Percentiles rank a stretch among this genome's conserved stretches.
These are phyloP conservation scores for Anarhynchus alexandrinus DNA, from an alignment of 2,113 vertebrate species.

Conservation along the genomic window DNA sequence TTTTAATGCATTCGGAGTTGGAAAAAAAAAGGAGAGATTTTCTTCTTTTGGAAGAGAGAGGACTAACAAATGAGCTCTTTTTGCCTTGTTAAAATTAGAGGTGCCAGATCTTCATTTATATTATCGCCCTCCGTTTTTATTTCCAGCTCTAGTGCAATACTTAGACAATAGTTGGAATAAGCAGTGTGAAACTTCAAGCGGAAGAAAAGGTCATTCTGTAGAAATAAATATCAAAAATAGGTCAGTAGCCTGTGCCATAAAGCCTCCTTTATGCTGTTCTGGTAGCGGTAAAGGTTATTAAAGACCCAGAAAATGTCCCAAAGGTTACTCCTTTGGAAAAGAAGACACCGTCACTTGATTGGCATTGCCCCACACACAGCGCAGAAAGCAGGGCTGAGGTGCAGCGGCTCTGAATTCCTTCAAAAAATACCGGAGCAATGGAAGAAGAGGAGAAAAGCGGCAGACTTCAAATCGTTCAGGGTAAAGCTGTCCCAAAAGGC, in stretches of 20 bases:
- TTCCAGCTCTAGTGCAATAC: not conserved
- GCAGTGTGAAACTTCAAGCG: not conserved
- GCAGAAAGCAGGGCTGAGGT: not conserved
- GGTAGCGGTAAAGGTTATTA: not conserved
- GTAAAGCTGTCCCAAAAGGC: not conserved
- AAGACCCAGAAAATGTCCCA: not conserved
- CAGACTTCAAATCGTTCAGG: not conserved
- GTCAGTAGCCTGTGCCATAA: not conserved
- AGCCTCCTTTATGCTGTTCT: not conserved
- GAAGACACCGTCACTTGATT: not conserved
- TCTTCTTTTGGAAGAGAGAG: not conserved
- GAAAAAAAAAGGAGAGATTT: not conserved
- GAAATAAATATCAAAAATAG: not conserved
- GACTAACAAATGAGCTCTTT: not conserved
- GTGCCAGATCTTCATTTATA: not conserved
- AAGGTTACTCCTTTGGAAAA: not conserved
- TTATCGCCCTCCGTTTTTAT: not conserved
- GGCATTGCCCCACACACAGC: not conserved
- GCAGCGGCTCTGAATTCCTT: too few relatives aligned
- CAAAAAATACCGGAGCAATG: not conserved
- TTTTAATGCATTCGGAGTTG: not conserved
- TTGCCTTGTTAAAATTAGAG: not conserved
- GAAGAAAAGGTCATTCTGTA: not conserved
- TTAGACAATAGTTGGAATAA: not conserved
- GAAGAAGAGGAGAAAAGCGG: not conserved